Conservation (phyloP, 2,888 invertebrate species). For the Melolontha melolontha region DNA sequence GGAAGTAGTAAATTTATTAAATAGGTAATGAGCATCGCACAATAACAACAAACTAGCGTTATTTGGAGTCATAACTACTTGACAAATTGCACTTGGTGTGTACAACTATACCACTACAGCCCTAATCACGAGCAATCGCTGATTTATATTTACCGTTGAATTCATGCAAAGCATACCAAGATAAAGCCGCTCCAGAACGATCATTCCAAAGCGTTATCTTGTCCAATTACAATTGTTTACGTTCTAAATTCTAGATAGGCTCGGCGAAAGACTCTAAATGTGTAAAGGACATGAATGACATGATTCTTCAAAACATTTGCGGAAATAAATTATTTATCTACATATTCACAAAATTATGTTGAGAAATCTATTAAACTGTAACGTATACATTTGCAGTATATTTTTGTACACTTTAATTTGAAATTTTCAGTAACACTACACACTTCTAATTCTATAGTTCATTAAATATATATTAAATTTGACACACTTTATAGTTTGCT, state of each 20-base stretch:
- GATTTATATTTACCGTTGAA: constrained; percentile 34
- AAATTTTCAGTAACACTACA: too few relatives aligned
- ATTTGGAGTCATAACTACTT: constrained; percentile 38
- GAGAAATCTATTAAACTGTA: too few relatives aligned
- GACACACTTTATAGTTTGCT: too few relatives aligned
- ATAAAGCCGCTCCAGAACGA: constrained; percentile 19
- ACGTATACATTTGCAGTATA: too few relatives aligned
- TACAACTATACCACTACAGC: constrained; percentile 12
- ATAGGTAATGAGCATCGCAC: constrained; percentile 38
- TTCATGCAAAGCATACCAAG: constrained; percentile 38
- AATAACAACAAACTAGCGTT: constrained; percentile 40
- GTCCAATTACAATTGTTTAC: constrained; percentile 23
- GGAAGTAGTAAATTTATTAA: constrained; percentile 38
- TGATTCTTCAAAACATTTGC: too few relatives aligned
- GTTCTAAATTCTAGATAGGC: constrained; percentile 19
- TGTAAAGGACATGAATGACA: constrained; percentile 1
- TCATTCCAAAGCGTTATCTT: constrained; percentile 21
- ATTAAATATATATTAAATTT: too few relatives aligned
- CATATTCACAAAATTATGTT: too few relatives aligned
- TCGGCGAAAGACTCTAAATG: constrained; percentile 16
- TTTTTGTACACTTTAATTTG: too few relatives aligned
- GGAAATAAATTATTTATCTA: too few relatives aligned
- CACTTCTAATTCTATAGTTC: too few relatives aligned
- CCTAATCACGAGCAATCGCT: constrained; percentile 36
- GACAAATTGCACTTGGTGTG: constrained; percentile 38